A percentile compares a stretch with the other conserved stretches of the same genome.
Conservation (phyloP, 2,797 vertebrate species). For the Vireo griseus region DNA sequence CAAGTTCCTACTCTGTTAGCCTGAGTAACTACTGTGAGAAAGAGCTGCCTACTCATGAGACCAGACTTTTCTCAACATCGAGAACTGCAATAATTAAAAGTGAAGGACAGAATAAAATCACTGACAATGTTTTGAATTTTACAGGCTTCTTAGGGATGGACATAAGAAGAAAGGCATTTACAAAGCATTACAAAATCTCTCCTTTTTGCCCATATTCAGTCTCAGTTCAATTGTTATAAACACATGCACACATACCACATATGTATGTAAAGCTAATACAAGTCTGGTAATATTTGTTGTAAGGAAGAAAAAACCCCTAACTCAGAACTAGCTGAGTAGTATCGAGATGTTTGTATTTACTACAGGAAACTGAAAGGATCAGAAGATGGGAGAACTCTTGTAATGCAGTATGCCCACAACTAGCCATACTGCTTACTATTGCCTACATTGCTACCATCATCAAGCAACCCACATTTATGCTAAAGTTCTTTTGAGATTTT, state of each 20-base stretch:
- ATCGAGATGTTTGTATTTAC: background rate
- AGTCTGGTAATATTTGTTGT: background rate
- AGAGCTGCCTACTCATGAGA: background rate
- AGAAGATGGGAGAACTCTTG: background rate
- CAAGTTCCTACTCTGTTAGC: background rate
- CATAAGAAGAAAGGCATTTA: background rate
- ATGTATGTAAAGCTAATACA: background rate
- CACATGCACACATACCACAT: accelerated
- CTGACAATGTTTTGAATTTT: background rate
- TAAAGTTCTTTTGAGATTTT: slow-evolving; percentile 10
- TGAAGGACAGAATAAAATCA: background rate
- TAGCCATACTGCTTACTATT: slow-evolving; percentile 1
- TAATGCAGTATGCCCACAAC: background rate
- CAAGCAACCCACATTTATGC: background rate
- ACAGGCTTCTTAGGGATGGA: background rate
- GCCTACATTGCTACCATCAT: background rate
- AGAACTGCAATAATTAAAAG: background rate
- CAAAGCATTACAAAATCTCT: background rate
- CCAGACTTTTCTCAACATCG: background rate
- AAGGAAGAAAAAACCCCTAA: background rate
- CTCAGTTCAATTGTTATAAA: background rate
- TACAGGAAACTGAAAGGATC: background rate
- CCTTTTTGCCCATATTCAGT: background rate
- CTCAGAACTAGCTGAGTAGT: background rate
- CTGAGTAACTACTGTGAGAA: background rate